Conservation (phyloP, 2,797 vertebrate genomes). For the Sciaenops ocellatus region DNA sequence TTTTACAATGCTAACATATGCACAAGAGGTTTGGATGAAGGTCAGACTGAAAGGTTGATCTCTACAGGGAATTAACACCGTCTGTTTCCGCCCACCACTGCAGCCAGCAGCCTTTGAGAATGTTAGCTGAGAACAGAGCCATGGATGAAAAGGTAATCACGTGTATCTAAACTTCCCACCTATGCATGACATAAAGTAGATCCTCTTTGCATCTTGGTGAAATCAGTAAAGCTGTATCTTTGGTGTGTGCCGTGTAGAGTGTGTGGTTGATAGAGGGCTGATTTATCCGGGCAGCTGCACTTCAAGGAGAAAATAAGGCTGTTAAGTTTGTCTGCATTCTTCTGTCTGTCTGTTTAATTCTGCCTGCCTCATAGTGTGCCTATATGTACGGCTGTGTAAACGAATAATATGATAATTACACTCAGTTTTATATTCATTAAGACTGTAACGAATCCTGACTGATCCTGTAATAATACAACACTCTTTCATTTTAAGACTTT, state of each 20-base stretch:
- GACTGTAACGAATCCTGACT: too few species aligned
- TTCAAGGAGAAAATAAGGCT: background rate
- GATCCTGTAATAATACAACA: too few species aligned
- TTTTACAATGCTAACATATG: slow-evolving; percentile 42
- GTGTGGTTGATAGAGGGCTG: background rate
- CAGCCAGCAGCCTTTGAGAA: slow-evolving; percentile 2
- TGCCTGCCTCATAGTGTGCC: too few species aligned
- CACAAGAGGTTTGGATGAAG: slow-evolving; percentile 19
- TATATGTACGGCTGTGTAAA: too few species aligned
- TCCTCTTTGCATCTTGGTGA: background rate
- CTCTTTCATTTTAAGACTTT: too few species aligned
- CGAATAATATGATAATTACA: too few species aligned
- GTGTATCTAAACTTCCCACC: background rate
- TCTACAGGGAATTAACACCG: slow-evolving; percentile 3
- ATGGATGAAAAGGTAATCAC: background rate
- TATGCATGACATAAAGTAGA: background rate
- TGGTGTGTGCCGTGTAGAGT: background rate
- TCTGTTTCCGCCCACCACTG: background rate
- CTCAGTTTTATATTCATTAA: too few species aligned
- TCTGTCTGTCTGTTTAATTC: too few species aligned
- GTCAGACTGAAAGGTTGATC: slow-evolving; percentile 39
- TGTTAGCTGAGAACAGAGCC: background rate
- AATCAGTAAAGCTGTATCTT: background rate
- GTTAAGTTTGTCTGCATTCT: too few species aligned
- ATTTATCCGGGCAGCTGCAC: background rate